Percentiles rank a stretch among this genome's conserved stretches.
Evolutionary conservation across 1,140 invertebrate genomes (phyloP).

Genomic region (Thaumatotibia leucotreta): DNA sequence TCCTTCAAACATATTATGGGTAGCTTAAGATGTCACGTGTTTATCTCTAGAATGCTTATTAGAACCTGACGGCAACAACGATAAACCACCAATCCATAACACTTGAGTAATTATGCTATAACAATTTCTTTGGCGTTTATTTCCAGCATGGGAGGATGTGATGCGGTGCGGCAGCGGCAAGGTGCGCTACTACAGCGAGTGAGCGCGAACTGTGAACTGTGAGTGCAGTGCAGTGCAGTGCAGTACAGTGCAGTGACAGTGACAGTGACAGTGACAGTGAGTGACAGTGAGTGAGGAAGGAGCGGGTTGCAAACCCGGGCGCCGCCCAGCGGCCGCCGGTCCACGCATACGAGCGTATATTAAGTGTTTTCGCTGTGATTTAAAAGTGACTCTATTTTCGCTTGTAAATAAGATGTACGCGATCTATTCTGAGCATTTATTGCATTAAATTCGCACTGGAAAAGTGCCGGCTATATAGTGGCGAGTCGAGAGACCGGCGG

Average conservation of each 20-base stretch:
- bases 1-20: too few relatives aligned
- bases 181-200: constrained; percentile 71
- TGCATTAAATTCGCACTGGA: constrained; percentile 29
- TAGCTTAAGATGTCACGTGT: too few relatives aligned
- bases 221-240: neutral
- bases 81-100: too few relatives aligned
- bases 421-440: constrained; percentile 36
- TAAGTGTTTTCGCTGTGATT: constrained; percentile 36
- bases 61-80: too few relatives aligned
- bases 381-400: constrained; percentile 27
- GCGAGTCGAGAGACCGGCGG: neutral
- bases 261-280: neutral
- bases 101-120: too few relatives aligned
- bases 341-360: neutral
- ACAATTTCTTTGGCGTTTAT: constrained; percentile 32
- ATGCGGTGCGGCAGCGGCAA: constrained; percentile 64
- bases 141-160: constrained; percentile 78
- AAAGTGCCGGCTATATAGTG: neutral
- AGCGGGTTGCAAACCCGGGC: neutral
- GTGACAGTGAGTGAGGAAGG: too few relatives aligned
- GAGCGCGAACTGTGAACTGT: constrained; percentile 16
- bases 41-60: too few relatives aligned
- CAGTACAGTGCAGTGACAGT: neutral
- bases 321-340: neutral
- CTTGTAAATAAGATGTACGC: constrained; percentile 27